phyloP scores from a whole-genome alignment of 2,888 invertebrate genomes.

The Drosophila demipolita region DNA sequence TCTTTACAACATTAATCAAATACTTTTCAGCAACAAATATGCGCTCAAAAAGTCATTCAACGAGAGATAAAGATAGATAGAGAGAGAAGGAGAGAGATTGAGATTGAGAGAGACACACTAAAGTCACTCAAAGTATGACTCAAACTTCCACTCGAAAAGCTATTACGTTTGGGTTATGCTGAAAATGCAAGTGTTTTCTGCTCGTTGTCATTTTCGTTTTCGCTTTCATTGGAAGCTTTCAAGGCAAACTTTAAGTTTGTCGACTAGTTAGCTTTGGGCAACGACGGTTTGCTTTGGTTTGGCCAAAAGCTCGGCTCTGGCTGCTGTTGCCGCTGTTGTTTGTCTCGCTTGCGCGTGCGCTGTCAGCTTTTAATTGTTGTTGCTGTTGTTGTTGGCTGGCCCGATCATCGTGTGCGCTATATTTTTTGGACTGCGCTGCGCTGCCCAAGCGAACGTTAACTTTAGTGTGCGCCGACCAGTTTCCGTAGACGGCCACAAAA shows the following conservation, averaged over 20 bases:
- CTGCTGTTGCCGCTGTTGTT: slow-evolving; percentile 19
- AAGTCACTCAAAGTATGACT: slow-evolving; percentile 43
- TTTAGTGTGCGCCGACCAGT: slow-evolving; percentile 86
- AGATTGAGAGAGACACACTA: slow-evolving; percentile 6
- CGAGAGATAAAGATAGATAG: slow-evolving; percentile 25
- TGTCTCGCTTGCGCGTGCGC: slow-evolving; percentile 52
- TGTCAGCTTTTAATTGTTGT: slow-evolving; percentile 60
- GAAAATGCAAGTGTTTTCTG: slow-evolving; percentile 74
- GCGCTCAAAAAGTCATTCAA: slow-evolving; percentile 72
- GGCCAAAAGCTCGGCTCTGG: slow-evolving; percentile 67
- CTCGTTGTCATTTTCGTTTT: slow-evolving; percentile 55
- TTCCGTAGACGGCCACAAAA: slow-evolving; percentile 85
- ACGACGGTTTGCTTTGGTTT: slow-evolving; percentile 36
- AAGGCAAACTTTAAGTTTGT: slow-evolving; percentile 64
- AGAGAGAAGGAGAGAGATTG: background rate
- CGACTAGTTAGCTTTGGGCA: slow-evolving; percentile 45
- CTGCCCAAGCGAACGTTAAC: slow-evolving; percentile 82
- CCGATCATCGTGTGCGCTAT: slow-evolving; percentile 61
- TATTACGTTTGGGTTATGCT: slow-evolving; percentile 37
- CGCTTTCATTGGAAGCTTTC: slow-evolving; percentile 82
- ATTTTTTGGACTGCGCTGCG: slow-evolving; percentile 73
- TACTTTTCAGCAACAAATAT: slow-evolving; percentile 47
- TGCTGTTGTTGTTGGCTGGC: slow-evolving; percentile 32
- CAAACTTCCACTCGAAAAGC: slow-evolving; percentile 49
- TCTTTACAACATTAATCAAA: slow-evolving; percentile 74